A percentile compares a stretch with the other conserved stretches of the same genome.
phyloP scores from a whole-genome alignment of 2,113 vertebrate genomes.

The Asarcornis scutulata region DNA sequence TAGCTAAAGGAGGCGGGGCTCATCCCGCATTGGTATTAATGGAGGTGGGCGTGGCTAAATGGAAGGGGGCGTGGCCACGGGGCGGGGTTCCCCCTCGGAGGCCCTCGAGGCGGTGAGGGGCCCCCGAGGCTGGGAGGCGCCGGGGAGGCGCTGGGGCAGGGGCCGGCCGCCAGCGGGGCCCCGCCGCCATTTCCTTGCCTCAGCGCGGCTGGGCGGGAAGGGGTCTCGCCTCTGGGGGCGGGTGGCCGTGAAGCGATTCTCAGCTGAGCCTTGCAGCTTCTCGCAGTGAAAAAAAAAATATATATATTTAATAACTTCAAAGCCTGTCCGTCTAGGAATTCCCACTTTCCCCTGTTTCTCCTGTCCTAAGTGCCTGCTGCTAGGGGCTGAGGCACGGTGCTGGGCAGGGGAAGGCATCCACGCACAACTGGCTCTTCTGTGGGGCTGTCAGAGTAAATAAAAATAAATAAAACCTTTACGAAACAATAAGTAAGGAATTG shows the following conservation, averaged over 20 bases:
- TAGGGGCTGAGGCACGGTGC: accelerated
- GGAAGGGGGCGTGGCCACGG: not conserved
- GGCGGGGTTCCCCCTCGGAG: not conserved
- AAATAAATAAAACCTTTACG: not conserved
- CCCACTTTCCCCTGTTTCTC: not conserved
- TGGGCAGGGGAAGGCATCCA: not conserved
- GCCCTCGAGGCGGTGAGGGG: not conserved
- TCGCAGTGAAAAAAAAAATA: not conserved
- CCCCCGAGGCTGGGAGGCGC: accelerated
- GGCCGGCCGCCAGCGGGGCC: no score
- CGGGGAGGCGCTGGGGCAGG: not conserved
- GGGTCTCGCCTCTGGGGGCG: no score
- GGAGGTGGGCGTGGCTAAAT: not conserved
- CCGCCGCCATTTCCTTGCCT: no score
- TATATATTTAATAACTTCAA: not conserved
- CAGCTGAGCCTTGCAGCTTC: not conserved
- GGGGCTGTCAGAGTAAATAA: not conserved
- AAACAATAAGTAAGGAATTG: not conserved
- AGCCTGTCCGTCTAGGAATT: not conserved
- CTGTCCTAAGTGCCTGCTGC: accelerated
- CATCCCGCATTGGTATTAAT: no score
- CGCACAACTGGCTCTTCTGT: accelerated
- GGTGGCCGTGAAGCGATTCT: not conserved
- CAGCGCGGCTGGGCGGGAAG: no score
- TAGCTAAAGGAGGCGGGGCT: no score